Percentiles rank a stretch among this genome's conserved stretches.
Evolutionary conservation across 1,140 invertebrate species (phyloP).

Genomic region (Riptortus pedestris): DNA sequence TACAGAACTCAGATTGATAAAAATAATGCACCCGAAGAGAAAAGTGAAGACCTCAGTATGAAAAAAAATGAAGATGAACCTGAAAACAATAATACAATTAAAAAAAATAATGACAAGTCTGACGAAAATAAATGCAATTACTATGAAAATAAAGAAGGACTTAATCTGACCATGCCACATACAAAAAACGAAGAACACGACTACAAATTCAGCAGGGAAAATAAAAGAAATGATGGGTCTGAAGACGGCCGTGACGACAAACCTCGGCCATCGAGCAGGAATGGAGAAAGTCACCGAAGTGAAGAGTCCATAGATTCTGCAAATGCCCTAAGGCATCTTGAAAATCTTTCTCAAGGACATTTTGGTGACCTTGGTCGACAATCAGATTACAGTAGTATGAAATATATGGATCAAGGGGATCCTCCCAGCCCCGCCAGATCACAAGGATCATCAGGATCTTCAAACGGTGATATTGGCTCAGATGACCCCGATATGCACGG

Average conservation of each 20-base stretch:
- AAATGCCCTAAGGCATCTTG: slow-evolving; percentile 65
- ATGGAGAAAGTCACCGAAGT: slow-evolving; percentile 19
- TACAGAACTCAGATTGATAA: slow-evolving; percentile 34
- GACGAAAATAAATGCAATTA: slow-evolving; percentile 15
- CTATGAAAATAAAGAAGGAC: slow-evolving; percentile 18
- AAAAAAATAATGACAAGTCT: slow-evolving; percentile 25
- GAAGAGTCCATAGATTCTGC: slow-evolving; percentile 29
- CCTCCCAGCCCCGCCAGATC: slow-evolving; percentile 45
- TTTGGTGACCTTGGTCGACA: slow-evolving; percentile 46
- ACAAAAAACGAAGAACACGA: slow-evolving; percentile 25
- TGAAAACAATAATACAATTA: slow-evolving; percentile 27
- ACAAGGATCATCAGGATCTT: slow-evolving; percentile 41
- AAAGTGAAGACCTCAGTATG: slow-evolving; percentile 25
- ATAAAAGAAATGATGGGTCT: slow-evolving; percentile 28
- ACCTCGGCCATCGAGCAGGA: slow-evolving; percentile 20
- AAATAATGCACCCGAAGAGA: slow-evolving; percentile 15
- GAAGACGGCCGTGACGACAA: slow-evolving; percentile 32
- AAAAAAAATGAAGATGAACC: slow-evolving; percentile 26
- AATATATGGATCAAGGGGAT: slow-evolving; percentile 38
- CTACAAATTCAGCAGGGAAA: slow-evolving; percentile 28
- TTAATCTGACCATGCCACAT: slow-evolving; percentile 3
- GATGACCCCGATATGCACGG: slow-evolving; percentile 52
- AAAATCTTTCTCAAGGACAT: slow-evolving; percentile 67
- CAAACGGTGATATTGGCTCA: slow-evolving; percentile 46
- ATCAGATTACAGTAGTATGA: slow-evolving; percentile 38